These are phyloP conservation scores for Mormyrus lacerda DNA, from an alignment of 2,113 vertebrate species.

Conservation along the genomic window DNA sequence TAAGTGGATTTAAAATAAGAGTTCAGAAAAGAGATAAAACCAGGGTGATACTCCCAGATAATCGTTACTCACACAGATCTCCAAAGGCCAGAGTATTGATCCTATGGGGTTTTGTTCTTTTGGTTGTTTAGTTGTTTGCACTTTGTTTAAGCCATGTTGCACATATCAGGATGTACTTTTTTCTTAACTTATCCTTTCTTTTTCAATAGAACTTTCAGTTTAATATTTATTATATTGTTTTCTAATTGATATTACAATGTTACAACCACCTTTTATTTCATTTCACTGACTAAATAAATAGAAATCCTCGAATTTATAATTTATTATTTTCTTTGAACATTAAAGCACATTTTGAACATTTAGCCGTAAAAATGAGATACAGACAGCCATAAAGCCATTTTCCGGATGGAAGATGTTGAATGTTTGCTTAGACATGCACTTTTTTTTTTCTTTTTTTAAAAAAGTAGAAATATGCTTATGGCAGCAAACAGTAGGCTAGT, in stretches of 20 bases:
- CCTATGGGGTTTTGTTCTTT: background rate
- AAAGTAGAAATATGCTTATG: background rate
- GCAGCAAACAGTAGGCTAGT: background rate
- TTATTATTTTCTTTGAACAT: background rate
- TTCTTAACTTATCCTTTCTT: background rate
- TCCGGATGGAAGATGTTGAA: background rate
- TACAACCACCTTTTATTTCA: background rate
- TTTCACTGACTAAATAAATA: background rate
- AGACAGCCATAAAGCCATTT: background rate
- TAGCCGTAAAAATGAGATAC: background rate
- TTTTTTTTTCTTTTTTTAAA: background rate
- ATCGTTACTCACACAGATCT: background rate
- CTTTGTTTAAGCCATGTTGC: background rate
- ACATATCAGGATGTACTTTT: background rate
- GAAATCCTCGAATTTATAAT: background rate
- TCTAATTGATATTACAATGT: background rate
- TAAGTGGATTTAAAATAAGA: background rate
- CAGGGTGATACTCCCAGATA: background rate
- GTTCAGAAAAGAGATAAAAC: background rate
- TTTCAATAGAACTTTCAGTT: background rate
- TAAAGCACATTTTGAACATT: background rate
- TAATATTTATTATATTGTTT: background rate
- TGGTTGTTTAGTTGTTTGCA: background rate
- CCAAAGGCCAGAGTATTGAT: background rate
- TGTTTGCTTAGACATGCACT: background rate